These are phyloP conservation scores for Chiridota heheva DNA, from an alignment of 35 echinoderm and acorn worm species.

Conservation along the genomic window DNA sequence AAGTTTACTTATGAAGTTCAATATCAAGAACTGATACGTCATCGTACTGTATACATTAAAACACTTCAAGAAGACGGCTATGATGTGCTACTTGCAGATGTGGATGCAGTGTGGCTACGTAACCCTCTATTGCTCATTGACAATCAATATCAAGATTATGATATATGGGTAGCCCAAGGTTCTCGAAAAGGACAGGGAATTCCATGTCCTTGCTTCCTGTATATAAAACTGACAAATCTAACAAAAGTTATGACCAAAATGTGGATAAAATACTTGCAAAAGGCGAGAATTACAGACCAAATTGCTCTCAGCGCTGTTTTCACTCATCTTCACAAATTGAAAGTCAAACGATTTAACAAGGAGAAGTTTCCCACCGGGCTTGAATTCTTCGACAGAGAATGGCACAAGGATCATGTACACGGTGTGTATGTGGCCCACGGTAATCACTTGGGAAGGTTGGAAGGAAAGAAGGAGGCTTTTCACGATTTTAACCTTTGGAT, in stretches of 20 bases:
- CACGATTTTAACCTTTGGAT: conserved; percentile 21
- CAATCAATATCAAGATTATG: conserved; percentile 2
- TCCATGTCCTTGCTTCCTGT: conserved; percentile 37
- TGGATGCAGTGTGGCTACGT: conserved; percentile 21
- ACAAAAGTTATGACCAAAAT: conserved; percentile 6
- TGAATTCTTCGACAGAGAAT: conserved; percentile 2
- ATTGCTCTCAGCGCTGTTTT: background rate
- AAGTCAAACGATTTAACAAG: background rate
- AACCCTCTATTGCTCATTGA: conserved; percentile 2
- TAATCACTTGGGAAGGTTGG: conserved; percentile 12
- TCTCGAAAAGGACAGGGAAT: conserved; percentile 4
- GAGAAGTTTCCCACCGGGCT: conserved; percentile 27
- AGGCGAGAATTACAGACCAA: conserved; percentile 13
- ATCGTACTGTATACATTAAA: conserved; percentile 22
- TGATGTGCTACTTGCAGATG: conserved; percentile 30
- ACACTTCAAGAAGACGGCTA: conserved; percentile 15
- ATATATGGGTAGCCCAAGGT: conserved; percentile 21
- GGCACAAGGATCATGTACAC: background rate
- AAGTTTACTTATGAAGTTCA: background rate
- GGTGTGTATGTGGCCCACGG: conserved; percentile 22
- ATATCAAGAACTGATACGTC: conserved; percentile 41
- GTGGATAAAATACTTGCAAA: conserved; percentile 11
- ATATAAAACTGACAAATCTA: background rate
- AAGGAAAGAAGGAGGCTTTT: conserved; percentile 24
- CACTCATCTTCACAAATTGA: background rate